A percentile compares a stretch with the other conserved stretches of the same genome.
Evolutionary conservation across 2,113 vertebrate genomes (phyloP).

Genomic region (Myxocyprinus asiaticus): DNA sequence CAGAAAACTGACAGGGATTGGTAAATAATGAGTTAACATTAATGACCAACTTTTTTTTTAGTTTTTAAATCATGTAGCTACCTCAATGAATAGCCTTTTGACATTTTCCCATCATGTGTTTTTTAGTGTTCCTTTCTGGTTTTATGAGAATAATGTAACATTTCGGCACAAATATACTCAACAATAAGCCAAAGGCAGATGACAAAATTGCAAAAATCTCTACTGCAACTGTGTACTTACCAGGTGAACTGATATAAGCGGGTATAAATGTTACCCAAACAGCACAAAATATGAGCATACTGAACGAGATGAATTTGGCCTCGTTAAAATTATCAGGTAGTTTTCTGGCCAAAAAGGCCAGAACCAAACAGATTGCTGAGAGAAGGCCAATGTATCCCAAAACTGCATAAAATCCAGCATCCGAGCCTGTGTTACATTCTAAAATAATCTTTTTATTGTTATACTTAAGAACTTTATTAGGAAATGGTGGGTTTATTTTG

Average conservation of each 20-base stretch:
- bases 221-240: slow-evolving; percentile 64
- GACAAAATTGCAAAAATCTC: slow-evolving; percentile 67
- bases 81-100: slow-evolving; percentile 7
- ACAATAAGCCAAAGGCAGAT: slow-evolving; percentile 57
- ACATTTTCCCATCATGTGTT: slow-evolving; percentile 56
- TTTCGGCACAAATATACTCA: slow-evolving; percentile 64
- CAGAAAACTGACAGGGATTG: no score
- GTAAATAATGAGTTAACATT: no score
- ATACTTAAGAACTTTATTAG: slow-evolving; percentile 62
- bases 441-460: slow-evolving; percentile 69
- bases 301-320: slow-evolving; percentile 65
- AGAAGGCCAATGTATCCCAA: slow-evolving; percentile 62
- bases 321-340: slow-evolving; percentile 67
- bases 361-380: slow-evolving; percentile 51
- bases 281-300: slow-evolving; percentile 64
- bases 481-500: slow-evolving; percentile 67
- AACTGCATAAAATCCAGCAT: slow-evolving; percentile 56
- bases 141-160: slow-evolving; percentile 65
- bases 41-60: no score
- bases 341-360: slow-evolving; percentile 62
- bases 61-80: background rate
- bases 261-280: slow-evolving; percentile 66
- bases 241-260: slow-evolving; percentile 63
- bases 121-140: slow-evolving; percentile 64
- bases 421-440: slow-evolving; percentile 69